Evolutionary conservation across 1,140 invertebrate species (phyloP), one percentile per base, ranked within the genome.

Genomic region (Pteromalus puparum): DNA sequence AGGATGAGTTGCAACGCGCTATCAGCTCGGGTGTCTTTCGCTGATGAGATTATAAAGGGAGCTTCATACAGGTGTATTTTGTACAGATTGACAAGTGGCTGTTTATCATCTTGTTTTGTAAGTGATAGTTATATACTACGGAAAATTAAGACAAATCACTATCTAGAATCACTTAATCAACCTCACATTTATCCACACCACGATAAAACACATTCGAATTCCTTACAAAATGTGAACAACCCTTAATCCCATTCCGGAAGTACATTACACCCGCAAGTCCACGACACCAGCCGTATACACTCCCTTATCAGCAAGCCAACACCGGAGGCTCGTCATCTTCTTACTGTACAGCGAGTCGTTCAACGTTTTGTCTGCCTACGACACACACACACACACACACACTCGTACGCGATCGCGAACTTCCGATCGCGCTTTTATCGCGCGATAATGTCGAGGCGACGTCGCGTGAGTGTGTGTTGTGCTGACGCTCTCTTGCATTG

Each of bases 321-420:
- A 81, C 79, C 68, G 79, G 79, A 61, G 79, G 70, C 79, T 81
- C 79, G 79, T 81, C 79, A 81, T 81, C 79, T 61, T 81, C 18
- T 61, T 21, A n/a, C 21, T n/a, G 21, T 34, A 34, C 30, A 34
- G 38, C 38, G 38, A 10, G 61, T 28, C 76, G 46, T 67, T 78
- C 5, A 18, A 18, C 53, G 61, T 67, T 42, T 79, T 10, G 67
- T 72, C 65, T 42, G 26, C 18, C 34, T 10, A 28, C 77, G 65
- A 72, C 34, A 10, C 38, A 9, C 1, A 9, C 6, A 0, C 9
- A 38, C 38, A 38, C 85, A 9, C 1, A 9, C 6, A 0, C 9
- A 38, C 38, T 7, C 85, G 84, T 83, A 65, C 86, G 84, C 82
- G 81, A 86, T 85, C 85, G 83, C 65, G 26, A 85, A 79, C 84